Evolutionary conservation across 1,140 invertebrate species (phyloP).

Genomic region (Homarus americanus): DNA sequence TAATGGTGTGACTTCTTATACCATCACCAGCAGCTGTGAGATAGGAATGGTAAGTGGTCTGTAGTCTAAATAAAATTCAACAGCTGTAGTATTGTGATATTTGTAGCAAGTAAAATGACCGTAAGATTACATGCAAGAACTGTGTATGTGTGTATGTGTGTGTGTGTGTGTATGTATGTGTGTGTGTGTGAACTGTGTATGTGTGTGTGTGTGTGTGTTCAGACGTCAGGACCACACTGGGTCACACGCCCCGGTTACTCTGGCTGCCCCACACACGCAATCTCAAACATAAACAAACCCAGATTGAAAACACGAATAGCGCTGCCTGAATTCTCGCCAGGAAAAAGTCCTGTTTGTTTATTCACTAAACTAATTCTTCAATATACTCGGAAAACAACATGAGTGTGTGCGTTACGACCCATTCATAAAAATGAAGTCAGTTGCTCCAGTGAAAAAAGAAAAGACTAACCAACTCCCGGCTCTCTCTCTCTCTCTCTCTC

Average conservation of each 20-base stretch:
- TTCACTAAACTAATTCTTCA: neutral
- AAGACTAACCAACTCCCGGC: no score
- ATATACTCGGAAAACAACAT: neutral
- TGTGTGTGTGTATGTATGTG: neutral
- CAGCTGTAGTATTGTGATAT: no score
- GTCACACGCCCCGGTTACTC: neutral
- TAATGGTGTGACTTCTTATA: no score
- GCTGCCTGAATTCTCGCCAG: neutral
- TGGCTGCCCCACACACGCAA: neutral
- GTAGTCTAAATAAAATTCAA: no score
- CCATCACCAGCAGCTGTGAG: no score
- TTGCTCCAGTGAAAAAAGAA: neutral
- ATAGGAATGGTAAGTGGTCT: no score
- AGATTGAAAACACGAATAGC: conserved; percentile 7
- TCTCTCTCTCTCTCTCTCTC: no score
- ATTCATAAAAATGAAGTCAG: neutral
- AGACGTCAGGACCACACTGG: neutral
- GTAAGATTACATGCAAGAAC: neutral
- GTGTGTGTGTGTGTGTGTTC: neutral
- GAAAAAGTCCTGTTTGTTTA: neutral
- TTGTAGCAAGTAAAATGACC: neutral
- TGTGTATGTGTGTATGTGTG: neutral
- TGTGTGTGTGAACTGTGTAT: neutral
- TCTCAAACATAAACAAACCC: neutral
- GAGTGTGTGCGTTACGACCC: neutral